phyloP scores from a whole-genome alignment of 2,797 vertebrate genomes.

The Enteromius unitaeniatus region DNA sequence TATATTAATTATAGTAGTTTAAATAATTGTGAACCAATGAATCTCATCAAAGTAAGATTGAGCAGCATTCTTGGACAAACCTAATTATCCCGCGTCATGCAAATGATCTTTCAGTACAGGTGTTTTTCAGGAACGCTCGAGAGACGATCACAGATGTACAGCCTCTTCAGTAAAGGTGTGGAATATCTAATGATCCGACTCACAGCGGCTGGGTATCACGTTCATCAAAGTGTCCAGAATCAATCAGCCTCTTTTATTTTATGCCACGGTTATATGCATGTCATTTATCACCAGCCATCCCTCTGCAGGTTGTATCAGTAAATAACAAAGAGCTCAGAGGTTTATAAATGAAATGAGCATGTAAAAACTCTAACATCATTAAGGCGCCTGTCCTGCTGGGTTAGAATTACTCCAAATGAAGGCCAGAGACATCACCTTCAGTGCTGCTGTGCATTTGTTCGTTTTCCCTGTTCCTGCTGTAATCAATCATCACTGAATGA shows the following conservation, averaged over 20 bases:
- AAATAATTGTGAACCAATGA: neutral
- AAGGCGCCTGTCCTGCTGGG: constrained; percentile 40
- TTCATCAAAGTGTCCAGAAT: neutral
- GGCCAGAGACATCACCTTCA: constrained; percentile 26
- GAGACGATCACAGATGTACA: neutral
- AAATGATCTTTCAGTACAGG: neutral
- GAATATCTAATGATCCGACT: neutral
- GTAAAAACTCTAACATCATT: constrained; percentile 26
- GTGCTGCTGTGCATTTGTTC: neutral
- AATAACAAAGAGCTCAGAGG: neutral
- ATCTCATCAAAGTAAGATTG: neutral
- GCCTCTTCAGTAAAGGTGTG: neutral
- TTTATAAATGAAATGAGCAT: constrained; percentile 35
- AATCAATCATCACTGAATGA: constrained; percentile 44
- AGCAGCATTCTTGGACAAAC: neutral
- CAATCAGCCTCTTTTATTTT: neutral
- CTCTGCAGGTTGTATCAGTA: neutral
- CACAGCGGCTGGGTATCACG: neutral
- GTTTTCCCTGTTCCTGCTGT: constrained; percentile 5
- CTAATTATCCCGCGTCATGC: neutral
- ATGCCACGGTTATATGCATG: neutral
- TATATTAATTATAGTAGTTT: no score
- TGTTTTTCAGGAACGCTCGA: neutral
- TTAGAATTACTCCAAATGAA: constrained; percentile 57
- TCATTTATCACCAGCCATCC: neutral